Evolutionary conservation across 2,797 vertebrate genomes (phyloP), one percentile per base, ranked within the genome.

Genomic region (Cichlasoma orientale): DNA sequence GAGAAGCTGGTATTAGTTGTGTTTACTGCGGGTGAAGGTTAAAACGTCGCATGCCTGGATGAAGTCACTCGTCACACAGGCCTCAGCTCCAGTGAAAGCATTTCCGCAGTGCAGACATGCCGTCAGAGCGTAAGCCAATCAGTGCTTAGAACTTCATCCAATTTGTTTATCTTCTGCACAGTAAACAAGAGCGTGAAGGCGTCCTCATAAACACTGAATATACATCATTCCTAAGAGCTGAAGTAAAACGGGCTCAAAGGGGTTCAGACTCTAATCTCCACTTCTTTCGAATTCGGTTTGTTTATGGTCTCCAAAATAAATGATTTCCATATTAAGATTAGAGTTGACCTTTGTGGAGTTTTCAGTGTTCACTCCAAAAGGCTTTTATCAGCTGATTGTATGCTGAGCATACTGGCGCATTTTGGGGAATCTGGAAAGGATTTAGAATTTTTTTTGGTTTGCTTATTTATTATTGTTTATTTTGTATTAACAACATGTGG

Each of bases 31-130:
- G 80, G 47, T 57, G 56, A 79, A 82, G 82, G 76, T 86, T 82
- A 85, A 91, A 87, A 85, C 63, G 27, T 79, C 81, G 83, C 82
- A 86, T 38, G 83, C 70, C 75, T 74, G 82, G 82, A 82, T 86
- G 84, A 88, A 83, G 75, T 78, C 78, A 74, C 83, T 89, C 87
- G 80, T 81, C 89, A 90, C 86, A 89, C 56, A 8, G 75, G 86
- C 81, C 89, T 89, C 63, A 73, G 77, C 86, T 89, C 36, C 80
- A 86, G 82, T 12, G 3, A 72, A 90, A 87, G 86, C 83, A 85
- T 88, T 91, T 89, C 78, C 47, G 25, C 54, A 78, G 69, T 27
- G 69, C 50, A 66, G 75, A 85, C 76, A 5, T 75, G 47, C 58
- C 82, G 21, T 66, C 23, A 56, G 66, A 78, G 70, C 47, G 8